These are phyloP conservation scores for Meloidogyne hapla DNA, from an alignment of 1,140 invertebrate species.

Conservation along the genomic window DNA sequence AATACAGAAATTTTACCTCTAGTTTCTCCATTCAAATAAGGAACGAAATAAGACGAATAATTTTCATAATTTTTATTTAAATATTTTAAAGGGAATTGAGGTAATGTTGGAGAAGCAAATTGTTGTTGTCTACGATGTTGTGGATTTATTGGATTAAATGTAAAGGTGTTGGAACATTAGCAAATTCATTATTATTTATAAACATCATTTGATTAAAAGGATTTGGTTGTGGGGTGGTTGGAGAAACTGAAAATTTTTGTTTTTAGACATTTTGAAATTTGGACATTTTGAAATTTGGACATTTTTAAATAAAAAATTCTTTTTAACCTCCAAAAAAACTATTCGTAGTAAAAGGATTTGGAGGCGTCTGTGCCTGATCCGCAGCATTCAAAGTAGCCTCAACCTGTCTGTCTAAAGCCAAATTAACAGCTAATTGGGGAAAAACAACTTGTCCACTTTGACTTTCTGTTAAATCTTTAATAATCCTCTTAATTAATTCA, in stretches of 20 bases:
- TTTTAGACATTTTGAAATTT: too few relatives aligned
- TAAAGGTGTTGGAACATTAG: not conserved
- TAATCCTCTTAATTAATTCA: slow-evolving; percentile 19
- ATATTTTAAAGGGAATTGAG: not conserved
- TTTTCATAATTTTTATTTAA: not conserved
- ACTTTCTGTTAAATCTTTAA: slow-evolving; percentile 16
- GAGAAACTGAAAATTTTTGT: not conserved
- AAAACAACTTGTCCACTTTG: slow-evolving; percentile 12
- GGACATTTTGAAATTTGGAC: not conserved
- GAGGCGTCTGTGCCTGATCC: not conserved
- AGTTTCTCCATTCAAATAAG: too few relatives aligned
- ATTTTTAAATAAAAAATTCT: not conserved
- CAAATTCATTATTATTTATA: not conserved
- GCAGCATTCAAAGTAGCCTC: not conserved
- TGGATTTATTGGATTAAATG: not conserved
- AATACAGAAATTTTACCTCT: too few relatives aligned
- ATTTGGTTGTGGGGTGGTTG: not conserved
- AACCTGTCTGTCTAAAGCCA: not conserved
- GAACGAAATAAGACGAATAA: too few relatives aligned
- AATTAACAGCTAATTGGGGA: slow-evolving; percentile 8
- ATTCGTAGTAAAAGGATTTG: not conserved
- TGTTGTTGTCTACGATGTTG: not conserved
- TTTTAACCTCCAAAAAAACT: not conserved
- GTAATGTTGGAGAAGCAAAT: not conserved
- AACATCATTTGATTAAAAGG: not conserved